Conservation (phyloP, 2,797 vertebrate genomes). For the Platalea minor region DNA sequence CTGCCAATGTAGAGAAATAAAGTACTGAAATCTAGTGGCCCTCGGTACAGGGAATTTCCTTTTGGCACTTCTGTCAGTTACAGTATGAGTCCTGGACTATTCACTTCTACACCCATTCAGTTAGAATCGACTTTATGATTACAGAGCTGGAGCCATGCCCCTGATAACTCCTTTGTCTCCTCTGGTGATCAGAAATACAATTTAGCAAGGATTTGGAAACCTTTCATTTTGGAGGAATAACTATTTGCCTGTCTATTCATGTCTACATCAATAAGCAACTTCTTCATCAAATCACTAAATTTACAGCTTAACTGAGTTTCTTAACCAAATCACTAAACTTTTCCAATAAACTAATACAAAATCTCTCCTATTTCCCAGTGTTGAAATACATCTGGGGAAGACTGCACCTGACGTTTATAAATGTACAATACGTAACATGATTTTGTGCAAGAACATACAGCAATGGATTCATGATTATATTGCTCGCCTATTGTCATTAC, state of each 20-base stretch:
- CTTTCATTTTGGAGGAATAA: not conserved
- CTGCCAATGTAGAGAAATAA: not conserved
- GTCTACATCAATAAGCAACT: not conserved
- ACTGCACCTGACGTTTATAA: not conserved
- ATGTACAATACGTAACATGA: not conserved
- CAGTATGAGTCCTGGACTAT: not conserved
- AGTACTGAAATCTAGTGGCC: not conserved
- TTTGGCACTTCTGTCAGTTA: not conserved
- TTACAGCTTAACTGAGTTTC: not conserved
- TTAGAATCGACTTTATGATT: not conserved
- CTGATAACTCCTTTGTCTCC: not conserved
- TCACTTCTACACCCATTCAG: not conserved
- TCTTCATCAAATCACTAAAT: not conserved
- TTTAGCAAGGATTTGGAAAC: not conserved
- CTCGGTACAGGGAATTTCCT: not conserved
- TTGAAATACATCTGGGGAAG: not conserved
- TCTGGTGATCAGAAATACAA: not conserved
- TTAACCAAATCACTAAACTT: not conserved
- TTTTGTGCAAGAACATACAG: not conserved
- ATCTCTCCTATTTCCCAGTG: not conserved
- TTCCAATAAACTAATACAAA: not conserved
- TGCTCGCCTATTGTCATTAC: not conserved
- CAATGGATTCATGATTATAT: not conserved
- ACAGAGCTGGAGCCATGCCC: not conserved
- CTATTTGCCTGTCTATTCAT: not conserved